phyloP scores from a whole-genome alignment of 1,140 invertebrate genomes.

The Nilaparvata lugens region DNA sequence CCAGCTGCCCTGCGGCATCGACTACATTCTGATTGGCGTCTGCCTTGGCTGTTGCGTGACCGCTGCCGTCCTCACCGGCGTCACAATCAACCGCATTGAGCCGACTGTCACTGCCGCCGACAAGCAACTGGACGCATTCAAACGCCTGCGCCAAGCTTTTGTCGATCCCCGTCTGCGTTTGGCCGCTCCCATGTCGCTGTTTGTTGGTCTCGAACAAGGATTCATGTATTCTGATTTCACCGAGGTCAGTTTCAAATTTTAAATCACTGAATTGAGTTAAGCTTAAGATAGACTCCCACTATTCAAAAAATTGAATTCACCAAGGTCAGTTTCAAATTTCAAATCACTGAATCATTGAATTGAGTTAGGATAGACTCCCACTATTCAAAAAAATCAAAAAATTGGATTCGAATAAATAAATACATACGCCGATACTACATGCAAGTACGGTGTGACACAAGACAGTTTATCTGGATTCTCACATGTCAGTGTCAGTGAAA shows the following conservation, averaged over 20 bases:
- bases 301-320: no score
- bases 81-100: conserved; percentile 41
- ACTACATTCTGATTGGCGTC: conserved; percentile 39
- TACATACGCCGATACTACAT: no score
- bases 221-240: conserved; percentile 59
- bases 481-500: no score
- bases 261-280: no score
- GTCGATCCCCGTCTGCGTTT: conserved; percentile 46
- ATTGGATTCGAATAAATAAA: no score
- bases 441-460: no score
- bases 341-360: no score
- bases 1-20: conserved; percentile 34
- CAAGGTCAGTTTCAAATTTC: neutral
- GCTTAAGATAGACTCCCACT: no score
- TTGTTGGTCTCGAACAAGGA: conserved; percentile 61
- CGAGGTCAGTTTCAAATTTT: neutral
- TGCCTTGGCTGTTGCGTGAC: conserved; percentile 45
- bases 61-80: conserved; percentile 41
- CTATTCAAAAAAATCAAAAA: no score
- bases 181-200: conserved; percentile 52
- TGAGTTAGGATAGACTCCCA: no score
- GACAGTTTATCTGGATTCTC: no score
- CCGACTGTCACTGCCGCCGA: conserved; percentile 32
- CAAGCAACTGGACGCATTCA: conserved; percentile 22
- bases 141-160: conserved; percentile 36